phyloP scores from a whole-genome alignment of 1,140 invertebrate genomes.

The Rhopalosiphum padi region DNA sequence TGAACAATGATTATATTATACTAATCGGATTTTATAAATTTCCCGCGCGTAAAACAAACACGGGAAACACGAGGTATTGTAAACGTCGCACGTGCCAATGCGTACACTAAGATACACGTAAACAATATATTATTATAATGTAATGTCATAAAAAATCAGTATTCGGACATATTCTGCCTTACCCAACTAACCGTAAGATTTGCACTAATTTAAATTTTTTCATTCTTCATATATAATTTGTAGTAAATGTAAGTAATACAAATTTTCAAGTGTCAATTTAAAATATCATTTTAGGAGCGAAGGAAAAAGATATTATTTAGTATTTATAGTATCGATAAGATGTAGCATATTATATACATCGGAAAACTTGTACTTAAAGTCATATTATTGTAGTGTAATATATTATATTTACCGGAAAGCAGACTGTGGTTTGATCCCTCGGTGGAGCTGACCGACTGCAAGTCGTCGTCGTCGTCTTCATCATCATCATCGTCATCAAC shows the following conservation, averaged over 20 bases:
- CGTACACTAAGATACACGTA: background rate
- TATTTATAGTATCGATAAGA: background rate
- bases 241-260: no score
- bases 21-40: background rate
- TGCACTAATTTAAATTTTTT: background rate
- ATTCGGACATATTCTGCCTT: background rate
- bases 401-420: slow-evolving; percentile 3
- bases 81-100: background rate
- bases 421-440: slow-evolving; percentile 38
- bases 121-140: background rate
- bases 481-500: slow-evolving; percentile 35
- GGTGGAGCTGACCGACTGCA: slow-evolving; percentile 14
- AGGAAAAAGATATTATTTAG: background rate
- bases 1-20: background rate
- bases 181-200: background rate
- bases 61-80: slow-evolving; percentile 11
- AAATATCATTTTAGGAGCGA: background rate
- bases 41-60: slow-evolving; percentile 13
- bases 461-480: slow-evolving; percentile 34
- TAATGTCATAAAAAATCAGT: background rate
- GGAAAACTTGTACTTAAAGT: background rate
- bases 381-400: background rate
- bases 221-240: background rate
- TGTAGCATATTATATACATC: no score
- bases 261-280: background rate